A percentile compares a stretch with the other conserved stretches of the same genome.
These are phyloP conservation scores for Pentalonia nigronervosa DNA, from an alignment of 1,140 invertebrate species.

Conservation along the genomic window DNA sequence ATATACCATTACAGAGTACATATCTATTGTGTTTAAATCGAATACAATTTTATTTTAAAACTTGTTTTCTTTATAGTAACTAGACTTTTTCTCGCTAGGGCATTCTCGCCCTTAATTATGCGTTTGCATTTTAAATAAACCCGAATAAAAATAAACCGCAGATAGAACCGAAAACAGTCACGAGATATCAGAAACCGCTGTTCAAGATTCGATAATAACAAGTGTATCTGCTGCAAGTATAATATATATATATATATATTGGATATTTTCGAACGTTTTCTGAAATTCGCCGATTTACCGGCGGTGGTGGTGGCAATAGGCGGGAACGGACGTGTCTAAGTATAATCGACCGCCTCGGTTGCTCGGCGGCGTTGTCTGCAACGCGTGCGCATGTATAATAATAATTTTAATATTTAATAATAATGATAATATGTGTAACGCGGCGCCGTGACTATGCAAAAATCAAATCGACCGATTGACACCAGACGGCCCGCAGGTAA, in stretches of 20 bases:
- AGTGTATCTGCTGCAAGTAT: not conserved
- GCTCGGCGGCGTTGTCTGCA: not conserved
- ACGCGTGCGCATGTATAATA: constrained; percentile 41
- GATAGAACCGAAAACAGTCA: not conserved
- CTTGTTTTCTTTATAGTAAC: not conserved
- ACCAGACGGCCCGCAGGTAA: not conserved
- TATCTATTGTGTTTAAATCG: not conserved
- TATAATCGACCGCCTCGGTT: not conserved
- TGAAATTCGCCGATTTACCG: not conserved
- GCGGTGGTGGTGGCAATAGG: not conserved
- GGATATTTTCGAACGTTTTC: not conserved
- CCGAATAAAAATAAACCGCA: too few relatives aligned
- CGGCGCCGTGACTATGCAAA: constrained; percentile 56
- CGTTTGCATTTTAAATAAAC: not conserved
- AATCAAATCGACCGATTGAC: constrained; percentile 44
- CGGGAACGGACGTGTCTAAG: constrained; percentile 22
- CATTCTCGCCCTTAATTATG: not conserved
- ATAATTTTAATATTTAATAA: not conserved
- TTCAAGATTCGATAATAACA: not conserved
- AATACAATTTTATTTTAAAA: not conserved
- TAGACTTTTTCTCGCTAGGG: too few relatives aligned
- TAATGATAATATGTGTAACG: constrained; percentile 10
- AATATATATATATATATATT: not conserved
- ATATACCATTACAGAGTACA: not conserved
- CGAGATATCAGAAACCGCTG: not conserved